These are phyloP conservation scores for Xanthorhoe spadicearia DNA, from an alignment of 2,888 invertebrate genomes.

Conservation along the genomic window DNA sequence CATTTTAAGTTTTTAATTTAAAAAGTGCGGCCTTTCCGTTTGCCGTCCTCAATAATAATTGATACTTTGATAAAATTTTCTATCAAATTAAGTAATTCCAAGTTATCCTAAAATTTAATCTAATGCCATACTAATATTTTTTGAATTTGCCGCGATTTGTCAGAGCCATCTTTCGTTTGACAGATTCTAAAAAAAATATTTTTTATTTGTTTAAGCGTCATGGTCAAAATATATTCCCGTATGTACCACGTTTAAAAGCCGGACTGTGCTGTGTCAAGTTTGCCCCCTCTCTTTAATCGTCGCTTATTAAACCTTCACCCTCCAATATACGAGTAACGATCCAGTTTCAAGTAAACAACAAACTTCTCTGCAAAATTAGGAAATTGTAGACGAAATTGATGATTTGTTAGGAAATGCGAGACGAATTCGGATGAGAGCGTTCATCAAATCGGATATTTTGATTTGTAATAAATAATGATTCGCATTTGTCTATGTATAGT, in stretches of 20 bases:
- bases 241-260: conserved; percentile 45
- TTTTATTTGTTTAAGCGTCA: too few relatives aligned
- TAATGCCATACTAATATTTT: too few relatives aligned
- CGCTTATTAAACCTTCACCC: conserved; percentile 71
- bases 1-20: too few relatives aligned
- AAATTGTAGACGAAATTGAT: conserved; percentile 38
- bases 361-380: conserved; percentile 46
- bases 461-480: conserved; percentile 26
- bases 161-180: too few relatives aligned
- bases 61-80: too few relatives aligned
- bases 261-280: conserved; percentile 48
- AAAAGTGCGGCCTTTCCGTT: too few relatives aligned
- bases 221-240: conserved; percentile 37
- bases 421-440: conserved; percentile 36
- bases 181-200: too few relatives aligned
- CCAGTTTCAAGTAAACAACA: conserved; percentile 64
- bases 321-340: conserved; percentile 60
- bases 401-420: conserved; percentile 40
- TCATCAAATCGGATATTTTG: conserved; percentile 36
- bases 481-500: background rate
- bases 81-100: too few relatives aligned
- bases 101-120: too few relatives aligned
- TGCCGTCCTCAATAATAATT: too few relatives aligned
- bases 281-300: conserved; percentile 68
- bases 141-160: too few relatives aligned